phyloP scores from a whole-genome alignment of 2,888 invertebrate genomes.

The Himalopsyche japonica region DNA sequence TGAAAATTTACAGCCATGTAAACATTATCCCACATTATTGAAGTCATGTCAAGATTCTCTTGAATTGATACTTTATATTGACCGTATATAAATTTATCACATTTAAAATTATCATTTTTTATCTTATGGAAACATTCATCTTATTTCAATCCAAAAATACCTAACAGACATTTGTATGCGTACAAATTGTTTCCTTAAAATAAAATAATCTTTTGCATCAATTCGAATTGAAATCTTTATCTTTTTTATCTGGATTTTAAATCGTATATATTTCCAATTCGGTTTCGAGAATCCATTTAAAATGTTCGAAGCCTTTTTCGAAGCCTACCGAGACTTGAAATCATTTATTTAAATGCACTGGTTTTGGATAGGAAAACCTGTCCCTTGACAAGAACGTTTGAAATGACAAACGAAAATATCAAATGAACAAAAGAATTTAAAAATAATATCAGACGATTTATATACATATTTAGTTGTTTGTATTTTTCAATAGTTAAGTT shows the following conservation, averaged over 20 bases:
- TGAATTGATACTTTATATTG: too few relatives aligned
- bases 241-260: not conserved
- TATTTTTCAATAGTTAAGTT: not conserved
- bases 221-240: too few relatives aligned
- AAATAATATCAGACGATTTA: not conserved
- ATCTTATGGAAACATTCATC: too few relatives aligned
- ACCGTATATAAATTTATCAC: too few relatives aligned
- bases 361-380: not conserved
- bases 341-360: not conserved
- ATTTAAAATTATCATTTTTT: too few relatives aligned
- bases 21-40: not conserved
- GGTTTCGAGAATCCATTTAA: not conserved
- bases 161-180: too few relatives aligned
- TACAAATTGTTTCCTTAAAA: too few relatives aligned
- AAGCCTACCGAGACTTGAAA: not conserved
- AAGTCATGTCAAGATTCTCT: too few relatives aligned
- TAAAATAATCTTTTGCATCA: too few relatives aligned
- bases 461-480: not conserved
- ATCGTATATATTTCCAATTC: not conserved
- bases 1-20: not conserved
- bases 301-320: not conserved
- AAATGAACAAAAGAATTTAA: not conserved
- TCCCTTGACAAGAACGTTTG: not conserved
- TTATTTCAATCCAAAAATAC: too few relatives aligned
- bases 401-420: not conserved